phyloP scores from a whole-genome alignment of 2,797 vertebrate genomes.

The Phrynocephalus forsythii region DNA sequence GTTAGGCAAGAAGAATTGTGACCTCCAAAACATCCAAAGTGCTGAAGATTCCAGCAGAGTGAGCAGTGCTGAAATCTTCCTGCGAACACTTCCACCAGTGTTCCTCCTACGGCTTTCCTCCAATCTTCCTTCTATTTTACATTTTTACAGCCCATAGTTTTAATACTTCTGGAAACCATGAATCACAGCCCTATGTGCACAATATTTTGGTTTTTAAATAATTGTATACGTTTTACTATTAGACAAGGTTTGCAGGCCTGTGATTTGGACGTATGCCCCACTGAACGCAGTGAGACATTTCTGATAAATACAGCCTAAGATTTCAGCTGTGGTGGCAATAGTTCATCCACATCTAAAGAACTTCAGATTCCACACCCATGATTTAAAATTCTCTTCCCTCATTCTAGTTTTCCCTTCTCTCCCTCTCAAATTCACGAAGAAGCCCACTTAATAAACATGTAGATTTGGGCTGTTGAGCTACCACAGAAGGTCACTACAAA shows the following conservation, averaged over 20 bases:
- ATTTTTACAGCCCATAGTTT: too few relatives aligned
- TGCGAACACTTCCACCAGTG: too few relatives aligned
- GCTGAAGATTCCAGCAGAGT: too few relatives aligned
- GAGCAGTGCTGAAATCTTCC: too few relatives aligned
- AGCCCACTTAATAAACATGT: neutral
- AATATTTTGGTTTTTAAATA: too few relatives aligned
- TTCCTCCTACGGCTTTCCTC: too few relatives aligned
- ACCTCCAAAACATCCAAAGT: neutral
- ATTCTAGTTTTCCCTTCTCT: constrained; percentile 28
- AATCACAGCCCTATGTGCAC: too few relatives aligned
- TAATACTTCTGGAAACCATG: too few relatives aligned
- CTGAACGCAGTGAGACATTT: neutral
- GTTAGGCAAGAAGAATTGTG: neutral
- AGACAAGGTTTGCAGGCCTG: neutral
- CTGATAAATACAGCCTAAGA: neutral
- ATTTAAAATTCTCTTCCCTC: too few relatives aligned
- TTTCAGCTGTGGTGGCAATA: neutral
- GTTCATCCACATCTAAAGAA: neutral
- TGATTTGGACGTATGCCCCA: neutral
- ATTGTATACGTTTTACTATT: neutral
- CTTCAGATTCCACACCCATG: too few relatives aligned
- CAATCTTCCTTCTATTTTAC: too few relatives aligned
- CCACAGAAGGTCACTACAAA: constrained; percentile 6
- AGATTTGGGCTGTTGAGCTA: constrained; percentile 15
- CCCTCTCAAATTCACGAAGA: constrained; percentile 31